Base-by-base conservation (phyloP, 1,140 invertebrate species). In the Scaptomyza hsui region DNA sequence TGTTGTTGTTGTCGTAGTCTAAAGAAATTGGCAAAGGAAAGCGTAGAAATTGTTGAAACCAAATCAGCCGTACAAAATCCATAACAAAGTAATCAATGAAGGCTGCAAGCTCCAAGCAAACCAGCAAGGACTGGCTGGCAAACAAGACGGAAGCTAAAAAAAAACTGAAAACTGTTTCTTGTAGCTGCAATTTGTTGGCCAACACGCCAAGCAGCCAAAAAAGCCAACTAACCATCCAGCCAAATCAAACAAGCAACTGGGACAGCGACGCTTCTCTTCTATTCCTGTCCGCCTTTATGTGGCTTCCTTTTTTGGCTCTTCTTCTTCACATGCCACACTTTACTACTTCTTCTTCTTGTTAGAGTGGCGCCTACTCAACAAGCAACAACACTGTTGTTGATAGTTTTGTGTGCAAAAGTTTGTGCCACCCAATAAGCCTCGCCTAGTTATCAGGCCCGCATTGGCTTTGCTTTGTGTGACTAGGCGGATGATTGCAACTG, bases 31-130 rank as follows among this genome's bases (percentile, higher is more conserved):
- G 26, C 41, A 42, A 24, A 55, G 47, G 41, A 53, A 37, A 39
- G 45, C 7, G 21, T 21, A 48, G 48, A 45, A 72, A 61, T 72
- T 67, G 70, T 68, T 47, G 63, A 68, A 67, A 72, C 48, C 55
- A 72, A 72, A 68, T 72, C 70, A 72, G 63, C 49, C 63, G 63
- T 35, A 68, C 56, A 53, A 86, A 78, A 85, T 88, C 82, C 63
- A 85, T 85, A 81, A 79, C 79, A 83, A 85, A 81, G 81, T 86
- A 85, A 85, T 85, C 81, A 85, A 85, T 81, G 77, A 81, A 71
- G 61, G 75, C 67, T 68, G 79, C 69, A 57, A 53, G 55, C 45
- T n/a, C n/a, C n/a, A n/a, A n/a, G n/a, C n/a, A n/a, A n/a, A n/a
- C n/a, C 39, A 59, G 69, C 65, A 83, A 60, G 24, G 24, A 24